These are phyloP conservation scores for Pipistrellus nathusii DNA, from an alignment of 2,797 vertebrate genomes.

Conservation along the genomic window DNA sequence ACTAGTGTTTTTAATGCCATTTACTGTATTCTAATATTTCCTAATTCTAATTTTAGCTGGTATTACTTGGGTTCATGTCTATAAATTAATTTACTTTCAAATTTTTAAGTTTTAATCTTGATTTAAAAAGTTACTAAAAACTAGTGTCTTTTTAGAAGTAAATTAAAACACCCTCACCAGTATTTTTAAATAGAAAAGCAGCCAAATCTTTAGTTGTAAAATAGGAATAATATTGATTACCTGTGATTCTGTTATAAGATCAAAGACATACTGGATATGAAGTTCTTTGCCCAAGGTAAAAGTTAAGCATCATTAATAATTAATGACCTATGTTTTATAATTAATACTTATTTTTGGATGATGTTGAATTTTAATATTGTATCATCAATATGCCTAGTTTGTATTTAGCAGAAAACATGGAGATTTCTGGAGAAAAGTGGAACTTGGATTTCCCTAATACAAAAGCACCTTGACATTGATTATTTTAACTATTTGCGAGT, in stretches of 20 bases:
- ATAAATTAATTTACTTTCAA: background rate
- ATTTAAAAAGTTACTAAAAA: conserved; percentile 32
- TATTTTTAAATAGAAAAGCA: conserved; percentile 5
- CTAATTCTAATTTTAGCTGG: background rate
- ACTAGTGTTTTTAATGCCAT: background rate
- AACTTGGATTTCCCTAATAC: background rate
- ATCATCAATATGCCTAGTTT: background rate
- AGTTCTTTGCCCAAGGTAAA: background rate
- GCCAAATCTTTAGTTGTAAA: background rate
- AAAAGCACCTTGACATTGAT: background rate
- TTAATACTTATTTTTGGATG: background rate
- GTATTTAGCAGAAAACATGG: background rate
- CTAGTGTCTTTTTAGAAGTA: background rate
- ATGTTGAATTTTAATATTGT: background rate
- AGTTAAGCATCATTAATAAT: background rate
- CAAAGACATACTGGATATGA: background rate
- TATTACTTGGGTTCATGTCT: background rate
- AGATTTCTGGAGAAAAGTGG: background rate
- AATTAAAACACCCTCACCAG: background rate
- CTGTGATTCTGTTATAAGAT: background rate
- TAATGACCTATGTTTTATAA: background rate
- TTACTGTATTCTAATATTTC: background rate
- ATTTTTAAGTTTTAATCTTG: background rate
- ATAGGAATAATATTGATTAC: background rate
- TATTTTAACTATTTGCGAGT: background rate